Evolutionary conservation across 2,797 vertebrate genomes (phyloP).

Genomic region (Cynodonichthys magdalenae): DNA sequence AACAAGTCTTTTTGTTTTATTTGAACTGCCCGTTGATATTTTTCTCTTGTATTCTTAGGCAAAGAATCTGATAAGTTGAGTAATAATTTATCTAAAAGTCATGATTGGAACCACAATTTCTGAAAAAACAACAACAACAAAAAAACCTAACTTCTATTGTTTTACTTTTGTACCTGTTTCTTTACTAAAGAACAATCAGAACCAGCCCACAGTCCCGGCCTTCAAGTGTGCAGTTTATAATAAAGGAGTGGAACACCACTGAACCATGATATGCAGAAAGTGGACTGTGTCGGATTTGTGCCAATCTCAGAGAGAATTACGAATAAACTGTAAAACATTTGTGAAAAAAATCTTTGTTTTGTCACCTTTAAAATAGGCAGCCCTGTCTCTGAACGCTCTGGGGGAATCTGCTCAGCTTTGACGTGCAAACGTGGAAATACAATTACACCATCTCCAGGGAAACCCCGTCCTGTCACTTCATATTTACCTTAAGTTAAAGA

Average conservation of each 20-base stretch:
- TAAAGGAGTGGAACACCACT: constrained; percentile 1
- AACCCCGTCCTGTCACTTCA: constrained; percentile 64
- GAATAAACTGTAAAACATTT: constrained; percentile 33
- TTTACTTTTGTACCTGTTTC: constrained; percentile 3
- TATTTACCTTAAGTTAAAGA: constrained; percentile 63
- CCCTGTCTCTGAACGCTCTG: constrained; percentile 46
- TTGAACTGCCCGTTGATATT: no score
- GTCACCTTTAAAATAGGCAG: constrained; percentile 63
- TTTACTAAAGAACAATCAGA: constrained; percentile 11
- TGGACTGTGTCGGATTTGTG: neutral
- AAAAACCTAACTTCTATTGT: no score
- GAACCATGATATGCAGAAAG: constrained; percentile 9
- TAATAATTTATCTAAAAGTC: neutral
- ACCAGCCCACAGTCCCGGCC: neutral
- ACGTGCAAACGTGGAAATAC: constrained; percentile 66
- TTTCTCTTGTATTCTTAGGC: neutral
- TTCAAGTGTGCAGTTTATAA: constrained; percentile 2
- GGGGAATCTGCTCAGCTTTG: constrained; percentile 59
- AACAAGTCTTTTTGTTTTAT: no score
- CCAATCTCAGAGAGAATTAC: constrained; percentile 9
- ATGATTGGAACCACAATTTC: no score
- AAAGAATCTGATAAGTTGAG: neutral
- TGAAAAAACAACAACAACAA: no score
- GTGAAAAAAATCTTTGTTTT: constrained; percentile 26
- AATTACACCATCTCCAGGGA: constrained; percentile 70